These are phyloP conservation scores for Eupithecia dodoneata DNA, from an alignment of 2,888 invertebrate genomes.

Conservation along the genomic window DNA sequence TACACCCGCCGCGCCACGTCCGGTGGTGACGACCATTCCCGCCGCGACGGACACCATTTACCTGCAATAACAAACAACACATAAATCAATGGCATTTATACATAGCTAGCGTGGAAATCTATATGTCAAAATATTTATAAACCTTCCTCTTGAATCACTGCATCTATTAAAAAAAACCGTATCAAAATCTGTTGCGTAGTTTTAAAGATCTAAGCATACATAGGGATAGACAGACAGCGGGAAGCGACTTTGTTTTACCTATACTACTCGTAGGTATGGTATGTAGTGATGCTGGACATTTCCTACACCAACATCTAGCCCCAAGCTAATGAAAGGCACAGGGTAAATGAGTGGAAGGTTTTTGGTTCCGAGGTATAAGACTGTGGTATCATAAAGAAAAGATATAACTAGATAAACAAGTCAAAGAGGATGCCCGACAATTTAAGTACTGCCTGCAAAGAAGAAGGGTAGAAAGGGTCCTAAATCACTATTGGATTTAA, in stretches of 20 bases:
- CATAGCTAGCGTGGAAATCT: background rate
- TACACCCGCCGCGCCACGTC: slow-evolving; percentile 95
- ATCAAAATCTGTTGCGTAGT: no score
- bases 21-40: slow-evolving; percentile 94
- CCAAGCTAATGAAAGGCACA: no score
- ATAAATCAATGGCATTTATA: background rate
- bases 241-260: no score
- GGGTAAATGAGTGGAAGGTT: background rate
- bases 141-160: no score
- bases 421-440: background rate
- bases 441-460: background rate
- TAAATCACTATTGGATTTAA: background rate
- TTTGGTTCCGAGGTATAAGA: background rate
- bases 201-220: no score
- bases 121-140: no score
- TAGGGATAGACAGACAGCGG: no score
- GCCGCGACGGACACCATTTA: slow-evolving; percentile 95
- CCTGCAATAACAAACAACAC: slow-evolving; percentile 82
- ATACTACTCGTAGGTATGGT: no score
- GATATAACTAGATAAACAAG: background rate
- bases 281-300: no score
- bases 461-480: no score
- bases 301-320: no score
- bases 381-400: background rate
- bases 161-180: no score